Conservation (phyloP, 2,113 vertebrate genomes). For the Neofelis nebulosa region DNA sequence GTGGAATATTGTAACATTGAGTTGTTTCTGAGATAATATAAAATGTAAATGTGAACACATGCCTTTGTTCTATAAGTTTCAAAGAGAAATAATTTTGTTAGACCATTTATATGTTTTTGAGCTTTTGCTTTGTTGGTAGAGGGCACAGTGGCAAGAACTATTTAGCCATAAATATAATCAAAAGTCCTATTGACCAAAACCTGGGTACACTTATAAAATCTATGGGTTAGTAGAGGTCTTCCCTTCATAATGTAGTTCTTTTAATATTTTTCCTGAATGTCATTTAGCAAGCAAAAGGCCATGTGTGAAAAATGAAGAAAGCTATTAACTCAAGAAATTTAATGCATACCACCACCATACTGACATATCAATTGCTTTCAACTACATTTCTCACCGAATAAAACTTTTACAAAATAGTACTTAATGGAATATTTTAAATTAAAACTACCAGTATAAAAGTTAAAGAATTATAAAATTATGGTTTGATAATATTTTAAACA, state of each 20-base stretch:
- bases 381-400: neutral
- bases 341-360: neutral
- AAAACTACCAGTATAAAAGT: conserved; percentile 2
- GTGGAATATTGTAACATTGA: conserved; percentile 64
- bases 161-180: conserved; percentile 20
- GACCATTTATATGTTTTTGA: conserved; percentile 52
- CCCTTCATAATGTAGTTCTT: neutral
- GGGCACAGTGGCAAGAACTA: neutral
- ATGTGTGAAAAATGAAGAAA: neutral
- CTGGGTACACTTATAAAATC: neutral
- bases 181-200: neutral
- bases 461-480: neutral
- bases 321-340: conserved; percentile 23
- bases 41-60: conserved; percentile 77
- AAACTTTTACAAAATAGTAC: neutral
- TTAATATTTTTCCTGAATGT: neutral
- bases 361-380: neutral
- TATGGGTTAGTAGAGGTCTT: neutral
- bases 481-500: neutral
- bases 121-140: conserved; percentile 51
- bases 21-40: conserved; percentile 75
- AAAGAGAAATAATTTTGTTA: conserved; percentile 66
- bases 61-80: conserved; percentile 69
- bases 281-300: neutral
- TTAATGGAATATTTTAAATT: neutral